These are phyloP conservation scores for Leptopterna dolabrata DNA, from an alignment of 2,888 invertebrate genomes.

Conservation along the genomic window DNA sequence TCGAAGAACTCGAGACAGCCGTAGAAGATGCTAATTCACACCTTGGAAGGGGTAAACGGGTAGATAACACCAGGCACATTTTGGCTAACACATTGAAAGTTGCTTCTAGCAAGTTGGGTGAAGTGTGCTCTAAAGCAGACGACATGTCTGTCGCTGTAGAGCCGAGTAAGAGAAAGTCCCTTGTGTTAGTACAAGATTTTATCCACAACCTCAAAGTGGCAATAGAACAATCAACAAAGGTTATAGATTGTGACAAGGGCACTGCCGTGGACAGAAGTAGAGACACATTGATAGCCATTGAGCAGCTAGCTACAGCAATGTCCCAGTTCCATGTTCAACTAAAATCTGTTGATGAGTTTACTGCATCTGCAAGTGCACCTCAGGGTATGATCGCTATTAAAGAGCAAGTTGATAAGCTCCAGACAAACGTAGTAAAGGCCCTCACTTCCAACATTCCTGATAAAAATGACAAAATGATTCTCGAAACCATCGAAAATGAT, in stretches of 20 bases:
- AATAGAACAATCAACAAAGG: slow-evolving; percentile 52
- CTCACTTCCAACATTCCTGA: slow-evolving; percentile 42
- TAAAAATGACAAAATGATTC: slow-evolving; percentile 55
- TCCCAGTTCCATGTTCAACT: slow-evolving; percentile 49
- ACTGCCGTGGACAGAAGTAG: slow-evolving; percentile 42
- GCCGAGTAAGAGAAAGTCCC: slow-evolving; percentile 45
- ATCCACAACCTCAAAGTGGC: slow-evolving; percentile 57
- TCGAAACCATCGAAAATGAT: slow-evolving; percentile 57
- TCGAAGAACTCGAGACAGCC: slow-evolving; percentile 68
- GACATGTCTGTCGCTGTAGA: slow-evolving; percentile 47
- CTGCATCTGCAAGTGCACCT: background rate
- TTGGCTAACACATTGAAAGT: slow-evolving; percentile 40
- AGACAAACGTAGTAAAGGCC: slow-evolving; percentile 50
- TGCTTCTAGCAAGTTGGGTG: slow-evolving; percentile 40
- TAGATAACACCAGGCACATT: slow-evolving; percentile 63
- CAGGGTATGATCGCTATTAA: slow-evolving; percentile 57
- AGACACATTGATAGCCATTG: slow-evolving; percentile 49
- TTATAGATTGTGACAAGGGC: slow-evolving; percentile 53
- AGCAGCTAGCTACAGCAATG: slow-evolving; percentile 54
- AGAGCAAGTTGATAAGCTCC: slow-evolving; percentile 55
- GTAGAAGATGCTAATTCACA: slow-evolving; percentile 62
- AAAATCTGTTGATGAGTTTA: slow-evolving; percentile 48
- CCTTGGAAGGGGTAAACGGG: slow-evolving; percentile 61
- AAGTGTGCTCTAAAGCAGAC: slow-evolving; percentile 53
- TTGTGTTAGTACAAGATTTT: slow-evolving; percentile 56